Evolutionary conservation across 2,797 vertebrate genomes (phyloP).

Genomic region (Epinephelus coioides): DNA sequence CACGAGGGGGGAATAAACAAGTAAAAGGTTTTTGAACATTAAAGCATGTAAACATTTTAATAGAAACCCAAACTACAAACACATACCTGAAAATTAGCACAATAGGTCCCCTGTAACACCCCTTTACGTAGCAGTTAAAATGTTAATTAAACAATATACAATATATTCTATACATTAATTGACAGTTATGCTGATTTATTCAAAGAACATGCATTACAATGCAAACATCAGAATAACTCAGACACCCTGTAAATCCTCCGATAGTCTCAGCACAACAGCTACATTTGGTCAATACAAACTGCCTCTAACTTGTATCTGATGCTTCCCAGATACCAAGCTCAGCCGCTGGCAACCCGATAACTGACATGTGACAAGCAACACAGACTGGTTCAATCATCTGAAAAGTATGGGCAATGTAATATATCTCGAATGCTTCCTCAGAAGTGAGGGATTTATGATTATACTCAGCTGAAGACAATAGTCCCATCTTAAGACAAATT

Average conservation of each 20-base stretch:
- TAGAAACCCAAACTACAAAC: too few relatives aligned
- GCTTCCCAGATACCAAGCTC: slow-evolving; percentile 30
- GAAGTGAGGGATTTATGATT: slow-evolving; percentile 33
- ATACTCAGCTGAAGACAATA: slow-evolving; percentile 23
- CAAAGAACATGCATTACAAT: background rate
- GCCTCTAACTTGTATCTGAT: slow-evolving; percentile 21
- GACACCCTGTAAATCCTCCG: background rate
- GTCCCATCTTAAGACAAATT: slow-evolving; percentile 8
- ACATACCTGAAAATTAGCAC: too few relatives aligned
- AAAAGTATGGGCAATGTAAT: slow-evolving; percentile 22
- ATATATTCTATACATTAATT: background rate
- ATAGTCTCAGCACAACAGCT: background rate
- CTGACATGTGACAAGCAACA: slow-evolving; percentile 24
- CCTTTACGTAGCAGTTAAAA: background rate
- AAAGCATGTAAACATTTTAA: too few relatives aligned
- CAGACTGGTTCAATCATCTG: background rate
- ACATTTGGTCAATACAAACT: background rate
- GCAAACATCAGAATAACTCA: background rate
- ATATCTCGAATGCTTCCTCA: slow-evolving; percentile 5
- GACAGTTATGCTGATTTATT: background rate
- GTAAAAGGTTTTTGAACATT: too few relatives aligned
- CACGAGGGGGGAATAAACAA: too few relatives aligned
- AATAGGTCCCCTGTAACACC: too few relatives aligned
- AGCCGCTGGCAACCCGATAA: slow-evolving; percentile 8
- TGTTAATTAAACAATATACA: background rate